These are phyloP conservation scores for Antennarius striatus DNA, from an alignment of 2,113 vertebrate species.

Conservation along the genomic window DNA sequence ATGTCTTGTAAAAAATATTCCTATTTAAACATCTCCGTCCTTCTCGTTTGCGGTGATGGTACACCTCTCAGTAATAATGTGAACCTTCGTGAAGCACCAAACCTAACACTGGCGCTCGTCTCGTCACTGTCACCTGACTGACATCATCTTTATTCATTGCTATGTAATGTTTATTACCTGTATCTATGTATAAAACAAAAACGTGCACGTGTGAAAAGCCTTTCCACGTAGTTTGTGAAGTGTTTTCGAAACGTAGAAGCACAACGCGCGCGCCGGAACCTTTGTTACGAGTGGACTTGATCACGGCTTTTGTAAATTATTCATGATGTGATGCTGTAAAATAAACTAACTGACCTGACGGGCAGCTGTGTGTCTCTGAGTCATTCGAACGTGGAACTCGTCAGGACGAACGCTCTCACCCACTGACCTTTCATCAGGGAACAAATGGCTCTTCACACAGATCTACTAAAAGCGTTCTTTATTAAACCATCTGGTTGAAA, in stretches of 20 bases:
- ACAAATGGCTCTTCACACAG: neutral
- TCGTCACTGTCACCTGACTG: conserved; percentile 48
- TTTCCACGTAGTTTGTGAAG: conserved; percentile 49
- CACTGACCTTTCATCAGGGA: too few relatives aligned
- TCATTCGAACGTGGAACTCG: too few relatives aligned
- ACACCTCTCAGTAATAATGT: conserved; percentile 40
- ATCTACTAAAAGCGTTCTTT: conserved; percentile 5
- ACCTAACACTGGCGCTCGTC: conserved; percentile 43
- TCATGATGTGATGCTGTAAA: conserved; percentile 73
- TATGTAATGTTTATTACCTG: conserved; percentile 75
- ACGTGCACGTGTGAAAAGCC: conserved; percentile 60
- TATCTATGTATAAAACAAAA: conserved; percentile 60
- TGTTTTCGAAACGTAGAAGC: conserved; percentile 60
- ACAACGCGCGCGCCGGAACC: conserved; percentile 55
- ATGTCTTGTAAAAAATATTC: conserved; percentile 8
- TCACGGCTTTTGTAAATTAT: conserved; percentile 75
- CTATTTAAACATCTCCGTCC: conserved; percentile 17
- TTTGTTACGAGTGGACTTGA: conserved; percentile 70
- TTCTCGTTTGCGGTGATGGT: conserved; percentile 3
- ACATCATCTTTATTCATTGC: conserved; percentile 68
- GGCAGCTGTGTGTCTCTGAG: too few relatives aligned
- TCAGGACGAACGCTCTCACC: too few relatives aligned
- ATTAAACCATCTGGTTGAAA: conserved; percentile 13
- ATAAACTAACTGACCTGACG: conserved; percentile 58
- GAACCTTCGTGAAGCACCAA: conserved; percentile 51